Conservation (phyloP, 2,113 vertebrate genomes). For the Hippocampus zosterae region DNA sequence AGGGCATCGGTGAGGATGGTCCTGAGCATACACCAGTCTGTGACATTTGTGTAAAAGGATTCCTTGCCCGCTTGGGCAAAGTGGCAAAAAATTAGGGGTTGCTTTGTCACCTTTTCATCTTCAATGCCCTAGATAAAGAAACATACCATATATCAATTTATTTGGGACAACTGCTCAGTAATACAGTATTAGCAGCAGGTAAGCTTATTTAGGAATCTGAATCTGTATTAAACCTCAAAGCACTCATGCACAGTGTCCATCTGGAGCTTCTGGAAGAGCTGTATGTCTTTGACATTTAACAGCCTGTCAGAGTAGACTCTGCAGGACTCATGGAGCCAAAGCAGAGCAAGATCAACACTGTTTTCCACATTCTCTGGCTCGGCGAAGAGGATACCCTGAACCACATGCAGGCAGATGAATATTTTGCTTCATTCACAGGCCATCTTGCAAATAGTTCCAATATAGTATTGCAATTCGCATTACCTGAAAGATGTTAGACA, state of each 20-base stretch:
- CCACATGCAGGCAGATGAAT: slow-evolving; percentile 14
- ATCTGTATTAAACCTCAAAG: slow-evolving; percentile 68
- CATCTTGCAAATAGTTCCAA: neutral
- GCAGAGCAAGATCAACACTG: slow-evolving; percentile 57
- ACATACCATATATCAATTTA: slow-evolving; percentile 13
- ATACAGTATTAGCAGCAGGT: neutral
- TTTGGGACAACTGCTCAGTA: neutral
- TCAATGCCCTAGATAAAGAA: slow-evolving; percentile 66
- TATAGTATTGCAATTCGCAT: neutral
- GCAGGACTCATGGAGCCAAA: slow-evolving; percentile 78
- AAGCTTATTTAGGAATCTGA: slow-evolving; percentile 17
- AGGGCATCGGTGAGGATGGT: slow-evolving; percentile 69
- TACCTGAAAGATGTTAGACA: slow-evolving; percentile 79
- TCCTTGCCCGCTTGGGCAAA: slow-evolving; percentile 60
- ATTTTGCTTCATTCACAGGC: slow-evolving; percentile 9
- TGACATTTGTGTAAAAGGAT: slow-evolving; percentile 67
- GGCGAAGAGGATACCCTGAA: slow-evolving; percentile 77
- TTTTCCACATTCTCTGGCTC: slow-evolving; percentile 67
- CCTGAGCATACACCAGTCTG: slow-evolving; percentile 69
- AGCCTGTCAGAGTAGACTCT: slow-evolving; percentile 79
- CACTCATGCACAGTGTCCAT: slow-evolving; percentile 66
- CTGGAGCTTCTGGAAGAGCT: slow-evolving; percentile 74
- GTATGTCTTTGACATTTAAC: slow-evolving; percentile 65
- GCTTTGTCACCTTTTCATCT: slow-evolving; percentile 49
- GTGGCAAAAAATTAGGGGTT: slow-evolving; percentile 76